Evolutionary conservation across 2,888 invertebrate genomes (phyloP), one percentile per base, ranked within the genome.

Genomic region (Corbicula japonica): DNA sequence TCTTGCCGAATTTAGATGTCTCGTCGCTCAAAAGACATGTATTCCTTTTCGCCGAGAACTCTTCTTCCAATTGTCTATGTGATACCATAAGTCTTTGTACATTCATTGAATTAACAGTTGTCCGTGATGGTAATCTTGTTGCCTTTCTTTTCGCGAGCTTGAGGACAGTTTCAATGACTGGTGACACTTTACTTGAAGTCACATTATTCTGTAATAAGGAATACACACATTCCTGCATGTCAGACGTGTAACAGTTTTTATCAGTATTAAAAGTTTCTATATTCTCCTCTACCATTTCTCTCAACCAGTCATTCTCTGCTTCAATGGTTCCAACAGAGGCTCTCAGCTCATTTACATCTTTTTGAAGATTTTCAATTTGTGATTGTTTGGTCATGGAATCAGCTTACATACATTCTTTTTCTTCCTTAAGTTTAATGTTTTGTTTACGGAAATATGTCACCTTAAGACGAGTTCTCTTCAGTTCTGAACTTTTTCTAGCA

Each of bases 51-150:
- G 54, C 21, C 15, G 63, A 35, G 48, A 82, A 76, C 26, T 76
- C 61, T 52, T 80, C 72, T 52, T 66, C 72, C 21, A 73, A 35
- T 44, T 83, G 83, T 50, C 60, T 71, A 28, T 80, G 80, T 0
- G 65, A 56, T n/a, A 80, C 23, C 46, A 52, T 34, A 10, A 83
- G 63, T 56, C 76, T 44, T 41, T 76, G 62, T 8, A 72, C 68
- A 65, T 80, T 80, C 73, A 58, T 58, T 8, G 32, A 32, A 18
- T 62, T 76, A 8, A 77, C 69, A 23, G 76, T 76, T 44, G 69
- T 48, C 21, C 63, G 58, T 35, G 61, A 76, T 69, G 76, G 76
- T 44, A 83, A 56, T 46, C 62, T 41, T 32, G 56, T 62, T 10
- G 76, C 63, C 34, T 38, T 69, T 41, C 21, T 48, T n/a, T 61